Evolutionary conservation across 2,113 vertebrate genomes (phyloP), one percentile per base, ranked within the genome.

Genomic region (Nycticorax nycticorax): DNA sequence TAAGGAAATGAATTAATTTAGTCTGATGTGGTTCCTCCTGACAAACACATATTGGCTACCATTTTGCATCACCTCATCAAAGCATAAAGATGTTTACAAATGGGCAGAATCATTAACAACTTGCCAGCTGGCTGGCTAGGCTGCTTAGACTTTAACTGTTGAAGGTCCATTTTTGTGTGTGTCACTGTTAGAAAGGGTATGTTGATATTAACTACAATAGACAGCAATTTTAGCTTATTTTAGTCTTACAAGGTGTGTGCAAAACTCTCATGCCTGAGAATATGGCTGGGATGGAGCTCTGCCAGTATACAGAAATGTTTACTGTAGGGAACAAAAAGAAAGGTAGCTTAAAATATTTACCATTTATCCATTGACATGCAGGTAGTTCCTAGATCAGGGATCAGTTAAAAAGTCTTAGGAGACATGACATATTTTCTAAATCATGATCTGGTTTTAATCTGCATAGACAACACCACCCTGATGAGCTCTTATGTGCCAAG

Each of bases 51-150:
- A 75, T 81, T 43, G 50, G 52, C 71, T 91, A 85, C 71, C 66
- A 59, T 92, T 95, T 89, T 2, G 0, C n/a, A 35, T 94, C 50
- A 88, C 57, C 77, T 93, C 50, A 55, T 96, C 74, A 92, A 89
- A 93, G 77, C 77, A 72, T 55, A n/a, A 71, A 90, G 72, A 55
- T 92, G 52, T 92, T 96, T 96, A 86, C 53, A 91, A 91, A 75
- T 84, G 88, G 90, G 56, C 37, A 88, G 83, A 80, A 50, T 86
- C n/a, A 77, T 91, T 89, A 83, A 43, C 50, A 52, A 22, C 79
- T 93, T 92, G 69, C 57, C 77, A 82, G 33, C 86, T 93, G 80
- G 48, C 66, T 78, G 41, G 43, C 71, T 85, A 48, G 33, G 27
- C 53, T 91, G 60, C 78, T 91, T 66, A 68, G 56, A 26, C 39